Conservation (phyloP, 2,888 invertebrate genomes). For the Tetrapedia diversipes region DNA sequence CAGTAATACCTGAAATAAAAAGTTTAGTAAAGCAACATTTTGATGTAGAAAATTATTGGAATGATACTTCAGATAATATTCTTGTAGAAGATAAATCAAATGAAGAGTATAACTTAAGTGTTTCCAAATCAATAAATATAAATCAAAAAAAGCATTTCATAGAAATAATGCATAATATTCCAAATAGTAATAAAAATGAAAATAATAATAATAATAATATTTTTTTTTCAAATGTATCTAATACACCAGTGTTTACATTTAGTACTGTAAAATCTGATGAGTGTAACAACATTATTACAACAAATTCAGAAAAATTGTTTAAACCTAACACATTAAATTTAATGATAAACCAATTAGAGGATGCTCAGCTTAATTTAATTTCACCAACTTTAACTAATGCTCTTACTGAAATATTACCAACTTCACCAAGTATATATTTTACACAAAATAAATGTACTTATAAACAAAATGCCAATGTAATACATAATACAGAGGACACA, state of each 20-base stretch:
- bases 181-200: slow-evolving; percentile 6
- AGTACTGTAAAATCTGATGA: neutral
- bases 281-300: neutral
- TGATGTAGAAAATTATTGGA: slow-evolving; percentile 76
- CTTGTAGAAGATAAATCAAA: slow-evolving; percentile 22
- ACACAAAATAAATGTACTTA: slow-evolving; percentile 35
- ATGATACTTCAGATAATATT: slow-evolving; percentile 68
- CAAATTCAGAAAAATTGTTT: neutral
- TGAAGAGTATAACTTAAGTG: neutral
- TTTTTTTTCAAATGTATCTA: neutral
- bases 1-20: slow-evolving; percentile 75
- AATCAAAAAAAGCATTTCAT: neutral
- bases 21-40: slow-evolving; percentile 64
- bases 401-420: slow-evolving; percentile 58
- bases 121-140: neutral
- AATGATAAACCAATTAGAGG: slow-evolving; percentile 3
- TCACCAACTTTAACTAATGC: slow-evolving; percentile 74
- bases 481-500: neutral
- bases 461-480: neutral
- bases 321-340: slow-evolving; percentile 34
- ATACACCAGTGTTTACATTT: slow-evolving; percentile 7
- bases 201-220: slow-evolving; percentile 6
- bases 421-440: slow-evolving; percentile 71
- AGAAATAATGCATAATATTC: neutral
- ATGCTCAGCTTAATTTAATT: slow-evolving; percentile 47